phyloP scores from a whole-genome alignment of 1,140 invertebrate species.

The Pogonognathellus flavescens region DNA sequence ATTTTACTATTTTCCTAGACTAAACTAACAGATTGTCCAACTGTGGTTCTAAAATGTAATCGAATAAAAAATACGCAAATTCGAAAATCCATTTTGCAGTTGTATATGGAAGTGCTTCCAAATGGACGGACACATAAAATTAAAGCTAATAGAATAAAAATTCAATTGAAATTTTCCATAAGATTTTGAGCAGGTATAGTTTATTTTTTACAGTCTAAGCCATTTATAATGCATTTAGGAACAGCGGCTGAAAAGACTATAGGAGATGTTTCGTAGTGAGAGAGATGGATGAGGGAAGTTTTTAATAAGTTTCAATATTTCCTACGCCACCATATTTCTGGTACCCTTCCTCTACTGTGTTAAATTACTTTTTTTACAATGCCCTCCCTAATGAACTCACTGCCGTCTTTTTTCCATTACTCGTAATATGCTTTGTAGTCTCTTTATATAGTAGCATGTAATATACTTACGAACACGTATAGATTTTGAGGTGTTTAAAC shows the following conservation, averaged over 20 bases:
- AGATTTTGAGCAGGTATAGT: too few species aligned
- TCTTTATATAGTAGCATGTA: background rate
- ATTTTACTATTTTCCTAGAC: too few species aligned
- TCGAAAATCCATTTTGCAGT: too few species aligned
- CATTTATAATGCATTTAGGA: background rate
- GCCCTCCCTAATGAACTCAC: constrained; percentile 16
- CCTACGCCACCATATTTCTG: constrained; percentile 12
- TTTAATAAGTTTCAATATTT: constrained; percentile 65
- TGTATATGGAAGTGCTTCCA: too few species aligned
- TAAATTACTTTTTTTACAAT: constrained; percentile 40
- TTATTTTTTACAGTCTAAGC: too few species aligned
- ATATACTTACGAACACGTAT: background rate
- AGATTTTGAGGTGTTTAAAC: too few species aligned
- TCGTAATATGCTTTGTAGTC: background rate
- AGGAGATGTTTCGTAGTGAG: background rate
- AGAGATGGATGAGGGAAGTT: constrained; percentile 60
- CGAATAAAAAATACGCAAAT: too few species aligned
- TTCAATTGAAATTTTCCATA: too few species aligned
- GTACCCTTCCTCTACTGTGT: constrained; percentile 18
- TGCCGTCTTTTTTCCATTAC: background rate
- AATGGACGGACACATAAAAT: too few species aligned
- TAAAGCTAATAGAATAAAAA: too few species aligned
- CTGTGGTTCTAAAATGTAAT: too few species aligned
- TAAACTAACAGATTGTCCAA: too few species aligned
- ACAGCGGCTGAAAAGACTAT: background rate